phyloP scores from a whole-genome alignment of 2,888 invertebrate genomes.

The Cyrtodaria siliqua region DNA sequence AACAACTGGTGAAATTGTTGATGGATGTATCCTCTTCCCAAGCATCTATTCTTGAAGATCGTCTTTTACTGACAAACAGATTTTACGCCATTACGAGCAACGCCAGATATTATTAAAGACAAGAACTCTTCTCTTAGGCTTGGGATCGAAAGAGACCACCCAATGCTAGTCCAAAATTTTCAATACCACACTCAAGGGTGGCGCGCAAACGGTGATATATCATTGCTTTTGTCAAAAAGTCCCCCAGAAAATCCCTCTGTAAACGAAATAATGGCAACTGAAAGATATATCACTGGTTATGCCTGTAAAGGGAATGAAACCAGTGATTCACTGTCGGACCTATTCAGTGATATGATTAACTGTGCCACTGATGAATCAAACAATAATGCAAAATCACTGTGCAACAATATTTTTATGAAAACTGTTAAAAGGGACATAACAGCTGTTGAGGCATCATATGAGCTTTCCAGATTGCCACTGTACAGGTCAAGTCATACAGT shows the following conservation, averaged over 20 bases:
- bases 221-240: conserved; percentile 67
- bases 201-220: conserved; percentile 71
- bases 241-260: conserved; percentile 63
- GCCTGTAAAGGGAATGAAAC: conserved; percentile 20
- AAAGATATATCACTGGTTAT: conserved; percentile 62
- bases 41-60: conserved; percentile 58
- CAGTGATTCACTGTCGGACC: conserved; percentile 53
- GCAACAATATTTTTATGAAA: conserved; percentile 58
- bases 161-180: conserved; percentile 65
- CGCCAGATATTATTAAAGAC: conserved; percentile 52
- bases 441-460: conserved; percentile 58
- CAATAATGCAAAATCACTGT: conserved; percentile 34
- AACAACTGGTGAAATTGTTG: conserved; percentile 62
- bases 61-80: conserved; percentile 32
- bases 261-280: conserved; percentile 39
- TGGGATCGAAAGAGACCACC: conserved; percentile 69
- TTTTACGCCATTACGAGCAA: too few species aligned
- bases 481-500: conserved; percentile 58
- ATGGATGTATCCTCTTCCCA: conserved; percentile 63
- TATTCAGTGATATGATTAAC: conserved; percentile 53
- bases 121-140: conserved; percentile 58
- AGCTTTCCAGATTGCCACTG: conserved; percentile 42
- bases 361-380: conserved; percentile 19
- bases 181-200: conserved; percentile 65
- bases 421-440: conserved; percentile 67